Evolutionary conservation across 2,113 vertebrate species (phyloP), one percentile per base, ranked within the genome.

Genomic region (Myiozetetes cayanensis): DNA sequence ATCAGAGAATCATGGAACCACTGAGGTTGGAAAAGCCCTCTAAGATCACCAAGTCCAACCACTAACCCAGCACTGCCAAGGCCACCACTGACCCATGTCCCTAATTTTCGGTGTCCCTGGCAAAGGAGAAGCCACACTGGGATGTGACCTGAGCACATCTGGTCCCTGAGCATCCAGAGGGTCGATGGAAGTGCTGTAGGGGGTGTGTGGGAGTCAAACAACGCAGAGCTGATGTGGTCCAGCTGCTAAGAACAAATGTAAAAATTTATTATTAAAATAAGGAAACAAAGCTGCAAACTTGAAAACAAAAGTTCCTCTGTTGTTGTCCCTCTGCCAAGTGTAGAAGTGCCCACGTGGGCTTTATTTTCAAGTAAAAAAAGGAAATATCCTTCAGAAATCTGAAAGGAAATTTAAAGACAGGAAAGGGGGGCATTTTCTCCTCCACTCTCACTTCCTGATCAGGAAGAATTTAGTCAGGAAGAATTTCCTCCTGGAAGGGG

Each of bases 291-390:
- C 13, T 50, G 28, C 19, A 46, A 46, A 35, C 17, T 50, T 28
- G 22, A n/a, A 78, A n/a, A 5, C 35, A 39, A 33, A 43, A 27
- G 9, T 22, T 62, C 9, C 17, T 73, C 33, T 18, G 4, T 15
- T 67, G 30, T 47, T 76, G 33, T 52, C 61, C 27, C 30, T 68
- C 21, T 58, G 37, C 22, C 28, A 83, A 52, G 21, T 41, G 22
- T 15, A 12, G 53, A 41, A 50, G 4, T 39, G 14, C 24, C 33
- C 31, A n/a, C 0, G 1, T 33, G 15, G 18, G 20, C 2, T n/a
- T 56, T 7, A 12, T 44, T 90, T 87, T 70, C 19, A 30, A 52
- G 59, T 63, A 41, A 53, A 50, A 50, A 25, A 25, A 50, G 14
- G 47, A 49, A 49, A 25, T 49, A 43, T 22, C 20, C 20, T 75